Evolutionary conservation across 2,113 vertebrate genomes (phyloP).

Genomic region (Apus apus): DNA sequence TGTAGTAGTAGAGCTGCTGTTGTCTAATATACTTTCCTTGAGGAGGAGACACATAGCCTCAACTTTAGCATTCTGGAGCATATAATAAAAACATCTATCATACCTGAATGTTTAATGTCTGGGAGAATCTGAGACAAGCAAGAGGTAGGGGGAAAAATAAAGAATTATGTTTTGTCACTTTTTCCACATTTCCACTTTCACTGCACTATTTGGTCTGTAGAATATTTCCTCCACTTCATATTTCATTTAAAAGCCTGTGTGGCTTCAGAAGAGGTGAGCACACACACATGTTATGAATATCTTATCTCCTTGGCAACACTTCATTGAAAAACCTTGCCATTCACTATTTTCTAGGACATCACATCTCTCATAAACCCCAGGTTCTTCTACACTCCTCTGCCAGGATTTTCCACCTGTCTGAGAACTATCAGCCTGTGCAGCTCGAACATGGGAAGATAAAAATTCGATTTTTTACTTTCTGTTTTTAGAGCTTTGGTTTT

Average conservation of each 20-base stretch:
- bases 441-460: background rate
- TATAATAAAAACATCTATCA: background rate
- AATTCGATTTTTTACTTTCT: background rate
- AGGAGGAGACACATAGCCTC: background rate
- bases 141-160: background rate
- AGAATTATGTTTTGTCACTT: background rate
- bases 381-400: background rate
- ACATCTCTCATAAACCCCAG: background rate
- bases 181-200: background rate
- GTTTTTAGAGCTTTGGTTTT: constrained; percentile 16
- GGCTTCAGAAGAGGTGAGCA: background rate
- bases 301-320: background rate
- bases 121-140: background rate
- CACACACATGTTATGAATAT: background rate
- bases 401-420: background rate
- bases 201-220: background rate
- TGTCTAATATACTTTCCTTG: background rate
- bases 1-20: background rate
- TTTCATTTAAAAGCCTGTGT: background rate
- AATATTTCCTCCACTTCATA: background rate
- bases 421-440: background rate
- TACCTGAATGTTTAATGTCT: background rate
- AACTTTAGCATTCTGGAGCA: background rate
- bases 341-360: background rate
- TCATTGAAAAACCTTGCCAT: background rate